A percentile compares a stretch with the other conserved stretches of the same genome.
Evolutionary conservation across 2,113 vertebrate genomes (phyloP).

Genomic region (Gymnobelideus leadbeateri): DNA sequence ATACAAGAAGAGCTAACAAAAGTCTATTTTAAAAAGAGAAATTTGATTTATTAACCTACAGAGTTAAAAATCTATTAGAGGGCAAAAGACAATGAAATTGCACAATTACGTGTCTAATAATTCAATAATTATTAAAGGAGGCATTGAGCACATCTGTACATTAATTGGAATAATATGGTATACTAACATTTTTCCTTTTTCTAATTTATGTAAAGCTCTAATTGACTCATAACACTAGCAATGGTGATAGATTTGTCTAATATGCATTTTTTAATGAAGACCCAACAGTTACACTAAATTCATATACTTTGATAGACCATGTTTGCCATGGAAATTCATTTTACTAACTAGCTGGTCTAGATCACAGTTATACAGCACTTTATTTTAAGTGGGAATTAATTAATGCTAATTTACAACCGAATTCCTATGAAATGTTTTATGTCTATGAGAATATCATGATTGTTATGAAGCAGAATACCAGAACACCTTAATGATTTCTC

Average conservation of each 20-base stretch:
- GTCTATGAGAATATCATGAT: constrained; percentile 67
- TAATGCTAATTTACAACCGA: constrained; percentile 80
- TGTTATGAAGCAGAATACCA: constrained; percentile 65
- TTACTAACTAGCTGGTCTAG: constrained; percentile 70
- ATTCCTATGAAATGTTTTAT: constrained; percentile 76
- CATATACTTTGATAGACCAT: constrained; percentile 69
- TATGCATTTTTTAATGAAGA: constrained; percentile 66
- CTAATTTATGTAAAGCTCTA: constrained; percentile 69
- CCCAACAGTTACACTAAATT: constrained; percentile 71
- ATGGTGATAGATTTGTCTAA: constrained; percentile 73
- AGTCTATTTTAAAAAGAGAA: constrained; percentile 9
- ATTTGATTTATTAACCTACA: constrained; percentile 68
- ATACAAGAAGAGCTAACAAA: constrained; percentile 36
- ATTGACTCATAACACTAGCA: constrained; percentile 77
- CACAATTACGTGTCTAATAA: constrained; percentile 66
- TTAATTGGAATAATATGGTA: constrained; percentile 64
- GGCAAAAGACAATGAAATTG: constrained; percentile 75
- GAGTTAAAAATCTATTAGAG: constrained; percentile 77
- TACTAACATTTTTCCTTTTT: constrained; percentile 61
- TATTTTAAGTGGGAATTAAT: constrained; percentile 79
- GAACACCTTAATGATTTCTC: constrained; percentile 72
- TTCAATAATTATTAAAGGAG: constrained; percentile 63
- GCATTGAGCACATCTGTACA: constrained; percentile 61
- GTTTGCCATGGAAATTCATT: constrained; percentile 71
- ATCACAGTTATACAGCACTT: constrained; percentile 72